Conservation (phyloP, 35 echinoderm and acorn worm genomes). For the Patiria miniata region DNA sequence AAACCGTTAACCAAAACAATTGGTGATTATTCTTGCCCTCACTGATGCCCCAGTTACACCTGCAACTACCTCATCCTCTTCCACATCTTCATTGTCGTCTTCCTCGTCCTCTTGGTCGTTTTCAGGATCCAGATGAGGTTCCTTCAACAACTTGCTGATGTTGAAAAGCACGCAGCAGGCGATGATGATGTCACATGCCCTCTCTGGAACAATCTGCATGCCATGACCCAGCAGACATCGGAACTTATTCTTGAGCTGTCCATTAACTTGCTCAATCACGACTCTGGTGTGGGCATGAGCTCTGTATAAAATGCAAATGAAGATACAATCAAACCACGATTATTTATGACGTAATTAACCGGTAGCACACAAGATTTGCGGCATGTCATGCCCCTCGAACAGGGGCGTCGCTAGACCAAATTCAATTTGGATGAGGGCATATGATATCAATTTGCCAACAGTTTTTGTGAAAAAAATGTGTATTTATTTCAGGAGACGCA, state of each 20-base stretch:
- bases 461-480: no score
- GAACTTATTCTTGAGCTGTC: slow-evolving; percentile 48
- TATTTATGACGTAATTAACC: no score
- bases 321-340: neutral
- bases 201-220: slow-evolving; percentile 30
- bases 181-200: slow-evolving; percentile 34
- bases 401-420: no score
- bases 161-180: slow-evolving; percentile 47
- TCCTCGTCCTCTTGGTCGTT: neutral
- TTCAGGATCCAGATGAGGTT: slow-evolving; percentile 34
- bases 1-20: neutral
- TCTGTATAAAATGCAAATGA: slow-evolving; percentile 14
- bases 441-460: no score
- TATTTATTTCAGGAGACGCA: no score
- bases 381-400: no score
- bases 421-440: no score
- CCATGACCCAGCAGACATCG: slow-evolving; percentile 18
- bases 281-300: slow-evolving; percentile 9
- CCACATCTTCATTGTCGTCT: neutral
- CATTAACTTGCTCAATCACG: slow-evolving; percentile 44
- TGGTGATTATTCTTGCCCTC: neutral
- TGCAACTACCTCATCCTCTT: neutral
- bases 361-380: no score
- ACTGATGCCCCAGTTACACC: neutral
- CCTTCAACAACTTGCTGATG: slow-evolving; percentile 33